Conservation (phyloP, 2,888 invertebrate species). For the Caenorhabditis japonica region DNA sequence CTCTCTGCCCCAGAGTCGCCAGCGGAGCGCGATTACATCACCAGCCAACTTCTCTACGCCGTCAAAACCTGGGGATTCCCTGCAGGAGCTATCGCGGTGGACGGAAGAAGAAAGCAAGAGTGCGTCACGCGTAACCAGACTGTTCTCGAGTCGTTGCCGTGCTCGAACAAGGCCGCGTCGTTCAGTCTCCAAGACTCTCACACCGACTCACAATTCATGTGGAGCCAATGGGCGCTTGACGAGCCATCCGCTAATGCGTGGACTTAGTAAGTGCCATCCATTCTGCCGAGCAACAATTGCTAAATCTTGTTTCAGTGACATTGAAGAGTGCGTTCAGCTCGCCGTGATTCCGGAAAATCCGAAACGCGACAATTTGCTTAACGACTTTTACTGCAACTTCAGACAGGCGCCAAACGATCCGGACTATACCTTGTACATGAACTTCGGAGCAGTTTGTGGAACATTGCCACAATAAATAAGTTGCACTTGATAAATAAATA, state of each 20-base stretch:
- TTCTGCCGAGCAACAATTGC: not conserved
- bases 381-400: conserved; percentile 29
- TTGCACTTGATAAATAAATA: conserved; percentile 18
- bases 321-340: conserved; percentile 28
- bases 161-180: not conserved
- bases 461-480: conserved; percentile 11
- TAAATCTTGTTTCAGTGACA: conserved; percentile 15
- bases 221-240: conserved; percentile 8
- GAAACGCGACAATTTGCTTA: conserved; percentile 2
- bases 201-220: conserved; percentile 6
- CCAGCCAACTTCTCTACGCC: not conserved
- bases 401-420: conserved; percentile 23
- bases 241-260: conserved; percentile 23
- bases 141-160: conserved; percentile 6
- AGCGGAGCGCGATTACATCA: not conserved
- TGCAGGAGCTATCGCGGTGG: conserved; percentile 17
- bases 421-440: conserved; percentile 16
- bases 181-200: conserved; percentile 3
- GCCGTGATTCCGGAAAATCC: not conserved
- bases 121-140: conserved; percentile 6
- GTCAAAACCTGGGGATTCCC: not conserved
- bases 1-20: conserved; percentile 3
- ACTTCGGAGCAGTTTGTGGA: conserved; percentile 31
- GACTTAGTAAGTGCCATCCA: conserved; percentile 13
- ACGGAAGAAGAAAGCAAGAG: conserved; percentile 9